Percentiles rank a stretch among this genome's conserved stretches.
Conservation (phyloP, 2,113 vertebrate species). For the Mastomys natalensis region DNA sequence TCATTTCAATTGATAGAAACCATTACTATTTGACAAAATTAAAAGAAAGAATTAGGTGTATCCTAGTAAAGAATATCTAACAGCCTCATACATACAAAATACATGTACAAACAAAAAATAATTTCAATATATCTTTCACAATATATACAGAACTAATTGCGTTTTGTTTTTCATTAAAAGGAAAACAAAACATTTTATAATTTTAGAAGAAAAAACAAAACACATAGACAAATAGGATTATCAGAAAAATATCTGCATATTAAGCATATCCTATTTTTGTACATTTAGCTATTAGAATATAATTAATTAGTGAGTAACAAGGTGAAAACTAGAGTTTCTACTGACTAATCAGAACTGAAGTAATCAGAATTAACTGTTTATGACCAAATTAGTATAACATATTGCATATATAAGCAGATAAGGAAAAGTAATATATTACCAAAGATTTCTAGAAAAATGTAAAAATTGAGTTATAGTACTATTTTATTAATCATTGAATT, state of each 20-base stretch:
- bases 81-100: neutral
- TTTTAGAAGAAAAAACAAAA: neutral
- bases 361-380: neutral
- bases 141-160: neutral
- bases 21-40: neutral
- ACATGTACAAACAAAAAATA: neutral
- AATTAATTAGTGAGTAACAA: neutral
- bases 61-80: neutral
- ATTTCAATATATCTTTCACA: neutral
- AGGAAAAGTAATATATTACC: neutral
- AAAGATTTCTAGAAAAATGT: neutral
- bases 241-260: neutral
- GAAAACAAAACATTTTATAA: neutral
- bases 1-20: neutral
- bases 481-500: neutral
- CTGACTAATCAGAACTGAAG: neutral
- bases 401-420: neutral
- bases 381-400: neutral
- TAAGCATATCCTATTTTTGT: neutral
- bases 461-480: neutral
- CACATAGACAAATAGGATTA: neutral
- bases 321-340: neutral
- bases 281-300: too few species aligned
- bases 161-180: neutral
- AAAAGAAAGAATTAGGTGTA: neutral